Conservation (phyloP, 1,140 invertebrate genomes). For the Drosophila repletoides region DNA sequence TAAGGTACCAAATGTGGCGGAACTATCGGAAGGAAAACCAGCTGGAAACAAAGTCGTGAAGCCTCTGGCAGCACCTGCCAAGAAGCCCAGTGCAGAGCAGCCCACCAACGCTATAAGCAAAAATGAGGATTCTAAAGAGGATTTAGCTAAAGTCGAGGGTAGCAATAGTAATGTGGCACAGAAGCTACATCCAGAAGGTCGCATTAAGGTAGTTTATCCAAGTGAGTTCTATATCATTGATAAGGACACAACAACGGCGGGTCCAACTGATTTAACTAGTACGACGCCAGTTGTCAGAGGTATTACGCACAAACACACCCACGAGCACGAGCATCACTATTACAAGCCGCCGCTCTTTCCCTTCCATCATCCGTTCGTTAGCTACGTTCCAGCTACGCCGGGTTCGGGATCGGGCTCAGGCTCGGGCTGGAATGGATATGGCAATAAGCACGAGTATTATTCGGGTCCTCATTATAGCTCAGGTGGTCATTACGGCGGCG, state of each 20-base stretch:
- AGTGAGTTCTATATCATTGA: conserved; percentile 1
- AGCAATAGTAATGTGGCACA: conserved; percentile 3
- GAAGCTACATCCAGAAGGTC: background rate
- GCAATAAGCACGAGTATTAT: conserved; percentile 3
- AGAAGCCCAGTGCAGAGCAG: background rate
- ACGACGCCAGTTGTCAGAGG: background rate
- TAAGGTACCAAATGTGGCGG: background rate
- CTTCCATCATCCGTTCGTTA: background rate
- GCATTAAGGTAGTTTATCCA: background rate
- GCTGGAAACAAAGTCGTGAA: background rate
- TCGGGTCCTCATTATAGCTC: no score
- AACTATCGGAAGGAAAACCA: background rate
- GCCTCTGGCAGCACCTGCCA: no score
- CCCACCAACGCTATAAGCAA: background rate
- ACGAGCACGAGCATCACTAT: conserved; percentile 10
- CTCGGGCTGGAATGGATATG: background rate
- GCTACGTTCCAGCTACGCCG: background rate
- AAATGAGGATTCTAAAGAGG: background rate
- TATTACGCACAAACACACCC: background rate
- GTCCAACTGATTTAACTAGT: background rate
- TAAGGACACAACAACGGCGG: background rate
- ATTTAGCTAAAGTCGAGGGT: conserved; percentile 5
- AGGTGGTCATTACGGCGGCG: no score
- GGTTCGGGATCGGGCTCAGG: background rate
- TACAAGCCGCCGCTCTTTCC: conserved; percentile 19